Percentiles rank a stretch among this genome's conserved stretches.
These are phyloP conservation scores for Sebastes melanostomus DNA, from an alignment of 2,797 vertebrate genomes.

Conservation along the genomic window DNA sequence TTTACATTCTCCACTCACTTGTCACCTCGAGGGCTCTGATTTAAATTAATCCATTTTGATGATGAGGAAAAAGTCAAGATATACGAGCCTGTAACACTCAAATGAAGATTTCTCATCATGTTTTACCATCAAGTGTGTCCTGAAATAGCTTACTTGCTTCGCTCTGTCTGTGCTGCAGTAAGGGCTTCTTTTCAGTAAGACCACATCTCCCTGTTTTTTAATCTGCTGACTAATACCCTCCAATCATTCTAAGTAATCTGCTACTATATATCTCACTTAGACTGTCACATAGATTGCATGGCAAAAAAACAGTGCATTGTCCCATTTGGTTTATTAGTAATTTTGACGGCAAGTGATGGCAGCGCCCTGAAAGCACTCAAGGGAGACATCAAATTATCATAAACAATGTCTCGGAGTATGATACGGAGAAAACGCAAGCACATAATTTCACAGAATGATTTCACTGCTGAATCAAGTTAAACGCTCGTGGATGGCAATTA, in stretches of 20 bases:
- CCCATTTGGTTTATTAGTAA: constrained; percentile 22
- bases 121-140: constrained; percentile 2
- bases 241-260: constrained; percentile 4
- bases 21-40: constrained; percentile 2
- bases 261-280: not conserved
- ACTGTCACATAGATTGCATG: not conserved
- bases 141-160: not conserved
- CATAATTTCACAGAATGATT: constrained; percentile 18
- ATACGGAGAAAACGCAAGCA: constrained; percentile 16
- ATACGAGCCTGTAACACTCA: not conserved
- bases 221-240: constrained; percentile 21
- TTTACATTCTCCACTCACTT: not conserved
- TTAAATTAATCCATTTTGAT: constrained; percentile 13
- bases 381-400: constrained; percentile 32
- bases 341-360: constrained; percentile 16
- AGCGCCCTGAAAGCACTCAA: not conserved
- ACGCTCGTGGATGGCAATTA: constrained; percentile 25
- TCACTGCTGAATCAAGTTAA: constrained; percentile 26
- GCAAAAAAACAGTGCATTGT: constrained; percentile 20
- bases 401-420: constrained; percentile 30
- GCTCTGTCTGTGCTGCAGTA: not conserved
- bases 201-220: not conserved
- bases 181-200: not conserved
- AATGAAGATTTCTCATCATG: not conserved
- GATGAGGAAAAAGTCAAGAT: constrained; percentile 11